These are phyloP conservation scores for Trichonephila inaurata DNA, from an alignment of 1,140 invertebrate species.

Conservation along the genomic window DNA sequence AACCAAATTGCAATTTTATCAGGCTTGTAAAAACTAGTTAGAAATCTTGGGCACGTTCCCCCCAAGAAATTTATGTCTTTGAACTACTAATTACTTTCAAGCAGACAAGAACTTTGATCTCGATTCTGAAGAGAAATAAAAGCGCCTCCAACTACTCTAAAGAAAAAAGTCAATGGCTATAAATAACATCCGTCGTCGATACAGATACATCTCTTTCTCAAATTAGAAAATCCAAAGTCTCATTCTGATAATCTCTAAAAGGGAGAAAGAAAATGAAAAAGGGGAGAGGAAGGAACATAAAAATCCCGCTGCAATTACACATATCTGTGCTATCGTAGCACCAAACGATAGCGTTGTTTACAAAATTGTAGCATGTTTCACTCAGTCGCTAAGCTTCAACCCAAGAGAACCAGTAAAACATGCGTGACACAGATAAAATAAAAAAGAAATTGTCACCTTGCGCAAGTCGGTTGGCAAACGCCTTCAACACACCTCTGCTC, in stretches of 20 bases:
- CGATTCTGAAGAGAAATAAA: neutral
- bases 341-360: neutral
- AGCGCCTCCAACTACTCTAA: neutral
- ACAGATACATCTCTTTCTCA: neutral
- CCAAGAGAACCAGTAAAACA: neutral
- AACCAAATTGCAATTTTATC: no score
- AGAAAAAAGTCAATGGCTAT: neutral
- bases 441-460: neutral
- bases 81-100: neutral
- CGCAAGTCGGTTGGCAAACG: slow-evolving; percentile 15
- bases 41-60: no score
- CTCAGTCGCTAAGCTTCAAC: no score
- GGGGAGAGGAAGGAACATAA: neutral
- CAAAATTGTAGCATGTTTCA: neutral
- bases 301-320: neutral
- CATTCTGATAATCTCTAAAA: neutral
- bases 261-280: neutral
- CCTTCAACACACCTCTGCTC: slow-evolving; percentile 52
- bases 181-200: neutral
- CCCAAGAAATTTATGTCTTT: no score
- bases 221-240: slow-evolving; percentile 34
- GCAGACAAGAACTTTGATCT: neutral
- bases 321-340: neutral
- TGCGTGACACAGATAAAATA: neutral
- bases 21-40: no score